Evolutionary conservation across 2,113 vertebrate species (phyloP).

Genomic region (Lagopus muta): DNA sequence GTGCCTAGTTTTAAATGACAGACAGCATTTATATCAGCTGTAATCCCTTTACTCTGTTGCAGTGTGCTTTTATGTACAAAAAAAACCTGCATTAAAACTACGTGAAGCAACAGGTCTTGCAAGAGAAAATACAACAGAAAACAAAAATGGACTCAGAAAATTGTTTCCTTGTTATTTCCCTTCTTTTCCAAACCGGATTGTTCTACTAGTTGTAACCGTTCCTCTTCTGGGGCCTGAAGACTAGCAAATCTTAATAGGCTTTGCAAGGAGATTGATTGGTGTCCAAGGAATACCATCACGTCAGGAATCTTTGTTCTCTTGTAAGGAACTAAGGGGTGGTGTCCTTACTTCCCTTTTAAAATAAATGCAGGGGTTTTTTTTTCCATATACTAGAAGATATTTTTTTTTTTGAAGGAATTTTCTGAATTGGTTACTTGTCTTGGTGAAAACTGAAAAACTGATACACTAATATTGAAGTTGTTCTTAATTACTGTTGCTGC

Average conservation of each 20-base stretch:
- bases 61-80: background rate
- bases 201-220: background rate
- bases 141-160: background rate
- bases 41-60: background rate
- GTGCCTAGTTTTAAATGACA: background rate
- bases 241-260: background rate
- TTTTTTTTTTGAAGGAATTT: background rate
- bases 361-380: background rate
- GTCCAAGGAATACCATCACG: background rate
- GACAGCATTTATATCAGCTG: background rate
- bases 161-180: background rate
- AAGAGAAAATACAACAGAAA: background rate
- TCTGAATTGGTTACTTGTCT: background rate
- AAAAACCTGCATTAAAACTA: background rate
- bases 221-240: background rate
- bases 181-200: background rate
- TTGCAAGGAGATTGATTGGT: background rate
- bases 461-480: background rate
- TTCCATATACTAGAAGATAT: background rate
- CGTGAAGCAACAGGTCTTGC: background rate
- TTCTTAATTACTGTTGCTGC: background rate
- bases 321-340: background rate
- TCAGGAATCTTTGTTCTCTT: background rate
- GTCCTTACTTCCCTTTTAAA: background rate
- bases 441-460: background rate